Percentiles rank a stretch among this genome's conserved stretches.
These are phyloP conservation scores for Petrocephalus sullivani DNA, from an alignment of 2,797 vertebrate genomes.

Conservation along the genomic window DNA sequence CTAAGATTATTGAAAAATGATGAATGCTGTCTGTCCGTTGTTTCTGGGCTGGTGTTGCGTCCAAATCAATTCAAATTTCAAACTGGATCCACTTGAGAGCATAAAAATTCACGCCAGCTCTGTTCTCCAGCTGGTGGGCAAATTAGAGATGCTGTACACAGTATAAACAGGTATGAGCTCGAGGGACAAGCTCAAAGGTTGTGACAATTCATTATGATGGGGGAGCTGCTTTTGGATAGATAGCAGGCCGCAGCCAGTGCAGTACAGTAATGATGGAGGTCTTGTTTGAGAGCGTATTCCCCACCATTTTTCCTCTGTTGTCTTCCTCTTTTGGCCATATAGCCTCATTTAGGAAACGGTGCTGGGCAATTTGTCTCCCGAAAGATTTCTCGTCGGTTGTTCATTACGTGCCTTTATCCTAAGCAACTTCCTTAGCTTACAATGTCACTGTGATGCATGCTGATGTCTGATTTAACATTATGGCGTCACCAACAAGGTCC, in stretches of 20 bases:
- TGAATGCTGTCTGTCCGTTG: background rate
- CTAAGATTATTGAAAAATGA: background rate
- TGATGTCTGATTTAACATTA: background rate
- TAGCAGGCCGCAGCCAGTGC: constrained; percentile 14
- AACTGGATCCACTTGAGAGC: constrained; percentile 45
- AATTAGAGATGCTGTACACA: constrained; percentile 55
- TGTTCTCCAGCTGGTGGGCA: constrained; percentile 33
- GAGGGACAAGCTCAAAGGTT: constrained; percentile 39
- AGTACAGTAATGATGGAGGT: constrained; percentile 10
- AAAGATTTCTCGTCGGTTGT: background rate
- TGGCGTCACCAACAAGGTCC: background rate
- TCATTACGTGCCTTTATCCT: background rate
- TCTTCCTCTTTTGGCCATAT: constrained; percentile 30
- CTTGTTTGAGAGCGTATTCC: constrained; percentile 22
- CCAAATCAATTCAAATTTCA: background rate
- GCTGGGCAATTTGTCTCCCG: background rate
- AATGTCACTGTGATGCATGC: background rate
- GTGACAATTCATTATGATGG: constrained; percentile 45
- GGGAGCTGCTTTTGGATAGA: constrained; percentile 25
- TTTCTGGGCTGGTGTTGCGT: background rate
- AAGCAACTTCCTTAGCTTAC: background rate
- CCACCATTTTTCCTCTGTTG: constrained; percentile 23
- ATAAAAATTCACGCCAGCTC: constrained; percentile 29
- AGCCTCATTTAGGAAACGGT: background rate
- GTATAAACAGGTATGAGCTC: constrained; percentile 38